Conservation (phyloP, 2,797 vertebrate species). For the Salmo trutta region DNA sequence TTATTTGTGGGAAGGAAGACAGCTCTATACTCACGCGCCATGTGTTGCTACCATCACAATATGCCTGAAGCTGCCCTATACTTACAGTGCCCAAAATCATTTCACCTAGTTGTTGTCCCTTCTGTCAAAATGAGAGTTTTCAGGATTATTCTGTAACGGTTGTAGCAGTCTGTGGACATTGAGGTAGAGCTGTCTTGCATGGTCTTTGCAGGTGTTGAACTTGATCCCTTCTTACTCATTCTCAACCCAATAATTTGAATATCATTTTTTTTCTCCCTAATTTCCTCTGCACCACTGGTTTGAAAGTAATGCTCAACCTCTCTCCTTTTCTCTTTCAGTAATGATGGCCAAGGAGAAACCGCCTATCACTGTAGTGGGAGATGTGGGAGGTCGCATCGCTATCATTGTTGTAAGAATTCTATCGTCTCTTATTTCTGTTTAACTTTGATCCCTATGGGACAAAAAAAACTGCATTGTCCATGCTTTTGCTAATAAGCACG, state of each 20-base stretch:
- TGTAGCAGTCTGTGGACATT: constrained; percentile 37
- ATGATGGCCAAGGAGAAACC: constrained; percentile 99
- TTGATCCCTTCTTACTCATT: constrained; percentile 38
- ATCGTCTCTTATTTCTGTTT: background rate
- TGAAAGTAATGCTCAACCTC: background rate
- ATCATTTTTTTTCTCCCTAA: background rate
- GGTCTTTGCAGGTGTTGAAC: constrained; percentile 53
- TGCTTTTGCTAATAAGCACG: background rate
- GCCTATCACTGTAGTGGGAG: constrained; percentile 95
- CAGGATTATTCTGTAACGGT: background rate
- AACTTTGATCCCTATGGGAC: too few species aligned
- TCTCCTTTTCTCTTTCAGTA: constrained; percentile 73
- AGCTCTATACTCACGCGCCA: constrained; percentile 3
- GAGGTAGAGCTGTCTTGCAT: constrained; percentile 45
- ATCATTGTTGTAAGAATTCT: constrained; percentile 90
- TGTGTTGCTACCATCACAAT: background rate
- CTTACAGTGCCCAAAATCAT: background rate
- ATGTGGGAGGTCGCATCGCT: constrained; percentile 95
- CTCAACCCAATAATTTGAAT: constrained; percentile 2
- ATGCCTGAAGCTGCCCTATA: background rate
- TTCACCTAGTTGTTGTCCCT: background rate
- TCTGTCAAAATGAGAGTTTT: background rate
- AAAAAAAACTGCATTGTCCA: background rate
- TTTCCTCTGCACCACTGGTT: background rate
- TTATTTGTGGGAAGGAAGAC: background rate